Base-by-base conservation (phyloP, 2,888 invertebrate genomes). In the Limnephilus rhombicus region DNA sequence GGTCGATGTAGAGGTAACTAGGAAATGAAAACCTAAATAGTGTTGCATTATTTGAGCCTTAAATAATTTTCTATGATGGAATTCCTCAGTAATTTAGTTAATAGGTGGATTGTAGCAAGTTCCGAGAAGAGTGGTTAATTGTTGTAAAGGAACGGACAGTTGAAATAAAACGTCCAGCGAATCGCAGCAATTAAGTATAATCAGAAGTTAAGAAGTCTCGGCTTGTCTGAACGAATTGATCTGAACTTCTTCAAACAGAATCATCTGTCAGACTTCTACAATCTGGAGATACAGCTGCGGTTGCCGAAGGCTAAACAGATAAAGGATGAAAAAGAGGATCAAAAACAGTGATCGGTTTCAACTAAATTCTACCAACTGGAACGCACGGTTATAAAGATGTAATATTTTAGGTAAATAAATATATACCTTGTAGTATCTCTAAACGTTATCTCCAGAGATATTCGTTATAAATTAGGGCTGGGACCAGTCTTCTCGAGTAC, bases 151-250 rank as follows among this genome's bases (percentile, higher is more conserved):
- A n/a, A 80, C 37, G 41, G 80, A 89, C 88, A 89, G 80, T 80
- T 80, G 80, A 24, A 37, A 80, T 68, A 80, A 89, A 89, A 89
- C 68, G 80, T 34, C 80, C 68, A 80, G n/a, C 68, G 80, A 80
- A 80, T 89, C 88, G 88, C 41, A 89, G 88, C 80, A 89, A 89
- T 89, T 89, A 89, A 89, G 88, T 89, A 18, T n/a, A 80, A 37
- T 89, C 34, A 45, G 88, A 86, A n/a, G 86, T 45, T 86, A n/a
- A 45, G 86, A 80, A 24, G 88, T 13, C 37, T 89, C 37, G 80
- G 24, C 68, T 68, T 68, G 68, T 68, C 68, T 68, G 68, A 9
- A 68, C 0, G 68, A 68, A 68, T 68, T 68, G 68, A 68, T 68
- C 68, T 68, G n/a, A 86, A 45, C 15, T n/a, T 53, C 29, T 88